Evolutionary conservation across 2,888 invertebrate species (phyloP).

Genomic region (Aplocera efformata): DNA sequence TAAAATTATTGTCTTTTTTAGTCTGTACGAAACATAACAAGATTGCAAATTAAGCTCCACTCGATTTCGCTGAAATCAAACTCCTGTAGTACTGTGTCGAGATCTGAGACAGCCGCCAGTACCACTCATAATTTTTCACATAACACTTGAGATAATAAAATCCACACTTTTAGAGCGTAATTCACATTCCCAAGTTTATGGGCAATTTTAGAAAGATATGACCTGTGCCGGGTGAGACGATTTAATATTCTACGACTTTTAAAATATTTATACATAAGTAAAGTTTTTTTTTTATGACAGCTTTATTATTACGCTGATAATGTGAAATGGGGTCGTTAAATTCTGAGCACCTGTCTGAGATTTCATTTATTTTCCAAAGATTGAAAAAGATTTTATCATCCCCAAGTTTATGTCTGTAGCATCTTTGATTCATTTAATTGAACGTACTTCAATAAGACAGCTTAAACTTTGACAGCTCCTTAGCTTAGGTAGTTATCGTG

Average conservation of each 20-base stretch:
- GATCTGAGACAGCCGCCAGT: constrained; percentile 18
- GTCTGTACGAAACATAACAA: too few species aligned
- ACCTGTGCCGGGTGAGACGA: constrained; percentile 58
- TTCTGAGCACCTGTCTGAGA: constrained; percentile 9
- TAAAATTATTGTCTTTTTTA: too few species aligned
- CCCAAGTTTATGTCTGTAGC: too few species aligned
- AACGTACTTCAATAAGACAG: too few species aligned
- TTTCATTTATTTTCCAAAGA: constrained; percentile 4
- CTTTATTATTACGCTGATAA: constrained; percentile 43
- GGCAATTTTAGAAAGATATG: constrained; percentile 69
- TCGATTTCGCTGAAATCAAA: too few species aligned
- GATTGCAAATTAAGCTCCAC: too few species aligned
- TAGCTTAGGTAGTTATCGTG: too few species aligned
- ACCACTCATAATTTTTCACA: constrained; percentile 54
- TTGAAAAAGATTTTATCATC: background rate
- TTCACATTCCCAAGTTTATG: constrained; percentile 69
- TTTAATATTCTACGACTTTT: constrained; percentile 74
- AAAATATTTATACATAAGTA: constrained; percentile 62
- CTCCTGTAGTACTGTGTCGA: too few species aligned
- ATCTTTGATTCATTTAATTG: too few species aligned
- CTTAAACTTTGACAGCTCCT: too few species aligned
- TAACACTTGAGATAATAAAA: constrained; percentile 63
- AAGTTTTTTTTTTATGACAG: constrained; percentile 53
- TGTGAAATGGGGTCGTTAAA: constrained; percentile 27
- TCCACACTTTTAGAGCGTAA: constrained; percentile 69